A percentile compares a stretch with the other conserved stretches of the same genome.
phyloP scores from a whole-genome alignment of 2,113 vertebrate genomes.

The Cottus gobio region DNA sequence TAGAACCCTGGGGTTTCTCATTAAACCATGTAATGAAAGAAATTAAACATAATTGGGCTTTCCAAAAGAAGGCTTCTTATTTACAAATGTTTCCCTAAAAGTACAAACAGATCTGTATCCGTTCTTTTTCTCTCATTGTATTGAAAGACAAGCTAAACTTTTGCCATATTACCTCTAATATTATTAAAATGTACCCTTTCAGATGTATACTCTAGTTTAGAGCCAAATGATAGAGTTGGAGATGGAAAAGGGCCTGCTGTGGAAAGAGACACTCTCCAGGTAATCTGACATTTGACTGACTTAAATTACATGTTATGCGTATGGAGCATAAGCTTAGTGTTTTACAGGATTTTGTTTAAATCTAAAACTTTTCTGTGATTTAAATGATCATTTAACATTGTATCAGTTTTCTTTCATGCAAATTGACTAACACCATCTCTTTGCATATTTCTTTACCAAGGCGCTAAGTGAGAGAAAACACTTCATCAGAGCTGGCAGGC shows the following conservation, averaged over 20 bases:
- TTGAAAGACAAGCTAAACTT: neutral
- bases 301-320: neutral
- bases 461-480: conserved; percentile 82
- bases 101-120: neutral
- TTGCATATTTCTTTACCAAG: conserved; percentile 63
- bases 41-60: neutral
- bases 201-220: conserved; percentile 81
- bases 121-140: neutral
- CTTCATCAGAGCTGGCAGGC: conserved; percentile 84
- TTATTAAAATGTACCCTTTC: conserved; percentile 27
- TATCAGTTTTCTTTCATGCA: conserved; percentile 19
- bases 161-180: neutral
- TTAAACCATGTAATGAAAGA: neutral
- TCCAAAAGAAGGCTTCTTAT: neutral
- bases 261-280: conserved; percentile 81
- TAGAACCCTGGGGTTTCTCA: neutral
- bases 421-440: conserved; percentile 21
- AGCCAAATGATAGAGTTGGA: conserved; percentile 79
- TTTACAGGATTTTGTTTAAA: conserved; percentile 5
- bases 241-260: conserved; percentile 78
- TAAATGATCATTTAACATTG: neutral
- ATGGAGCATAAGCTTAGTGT: neutral
- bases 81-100: neutral
- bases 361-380: neutral
- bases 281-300: conserved; percentile 41